phyloP scores from a whole-genome alignment of 2,888 invertebrate genomes.

The Chymomyza amoena region DNA sequence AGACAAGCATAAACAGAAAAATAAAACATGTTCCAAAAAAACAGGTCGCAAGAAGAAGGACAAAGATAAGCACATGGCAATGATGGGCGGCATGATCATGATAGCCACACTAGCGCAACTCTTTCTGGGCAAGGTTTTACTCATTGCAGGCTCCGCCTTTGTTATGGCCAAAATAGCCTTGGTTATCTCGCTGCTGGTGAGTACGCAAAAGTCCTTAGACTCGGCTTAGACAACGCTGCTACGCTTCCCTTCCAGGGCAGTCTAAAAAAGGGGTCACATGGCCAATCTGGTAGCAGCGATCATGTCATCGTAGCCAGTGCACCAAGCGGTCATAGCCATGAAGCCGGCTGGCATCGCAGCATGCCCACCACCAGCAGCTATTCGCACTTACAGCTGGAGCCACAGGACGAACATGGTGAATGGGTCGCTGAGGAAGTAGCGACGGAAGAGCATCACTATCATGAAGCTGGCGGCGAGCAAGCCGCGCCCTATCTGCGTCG shows the following conservation, averaged over 20 bases:
- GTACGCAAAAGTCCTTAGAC: constrained; percentile 35
- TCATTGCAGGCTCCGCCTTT: constrained; percentile 84
- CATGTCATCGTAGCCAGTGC: constrained; percentile 81
- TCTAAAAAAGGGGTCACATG: constrained; percentile 82
- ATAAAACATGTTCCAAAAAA: constrained; percentile 66
- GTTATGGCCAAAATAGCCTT: constrained; percentile 84
- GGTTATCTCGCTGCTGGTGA: constrained; percentile 81
- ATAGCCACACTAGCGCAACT: constrained; percentile 84
- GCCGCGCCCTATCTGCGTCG: constrained; percentile 38
- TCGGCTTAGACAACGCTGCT: not conserved
- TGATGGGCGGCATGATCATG: constrained; percentile 83
- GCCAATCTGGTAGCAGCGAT: constrained; percentile 77
- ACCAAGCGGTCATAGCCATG: constrained; percentile 63
- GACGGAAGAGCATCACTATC: constrained; percentile 7
- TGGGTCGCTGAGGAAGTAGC: not conserved
- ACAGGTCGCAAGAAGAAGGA: constrained; percentile 81
- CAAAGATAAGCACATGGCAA: constrained; percentile 80
- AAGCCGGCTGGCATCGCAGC: constrained; percentile 79
- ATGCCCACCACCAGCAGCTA: constrained; percentile 59
- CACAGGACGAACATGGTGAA: not conserved
- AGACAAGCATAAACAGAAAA: constrained; percentile 45
- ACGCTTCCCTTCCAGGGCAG: constrained; percentile 79
- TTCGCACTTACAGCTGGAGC: constrained; percentile 29
- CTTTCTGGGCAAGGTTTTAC: constrained; percentile 84
- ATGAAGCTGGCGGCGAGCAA: not conserved